These are phyloP conservation scores for Hedychridium roseum DNA, from an alignment of 2,888 invertebrate genomes.

Conservation along the genomic window DNA sequence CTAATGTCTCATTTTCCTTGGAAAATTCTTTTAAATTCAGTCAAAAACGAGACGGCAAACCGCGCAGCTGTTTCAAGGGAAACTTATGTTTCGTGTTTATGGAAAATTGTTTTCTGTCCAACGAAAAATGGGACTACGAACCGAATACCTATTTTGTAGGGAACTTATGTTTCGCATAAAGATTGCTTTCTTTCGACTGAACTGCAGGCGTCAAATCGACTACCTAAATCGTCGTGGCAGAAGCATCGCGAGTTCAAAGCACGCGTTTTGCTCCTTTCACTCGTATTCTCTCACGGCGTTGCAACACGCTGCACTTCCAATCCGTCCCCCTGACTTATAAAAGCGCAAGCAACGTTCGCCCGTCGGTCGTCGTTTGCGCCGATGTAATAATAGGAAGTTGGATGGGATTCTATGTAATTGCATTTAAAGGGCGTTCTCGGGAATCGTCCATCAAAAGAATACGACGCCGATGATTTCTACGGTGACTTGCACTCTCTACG, in stretches of 20 bases:
- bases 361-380: constrained; percentile 5
- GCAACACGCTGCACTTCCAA: constrained; percentile 38
- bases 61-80: no score
- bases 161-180: no score
- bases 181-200: no score
- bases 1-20: background rate
- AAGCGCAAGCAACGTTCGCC: constrained; percentile 22
- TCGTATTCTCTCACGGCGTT: constrained; percentile 45
- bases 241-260: constrained; percentile 26
- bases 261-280: constrained; percentile 43
- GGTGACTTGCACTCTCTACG: no score
- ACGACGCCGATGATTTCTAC: background rate
- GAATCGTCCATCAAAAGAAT: constrained; percentile 12
- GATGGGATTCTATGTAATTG: no score
- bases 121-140: no score
- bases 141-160: no score
- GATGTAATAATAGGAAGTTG: background rate
- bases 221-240: constrained; percentile 7
- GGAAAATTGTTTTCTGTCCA: no score
- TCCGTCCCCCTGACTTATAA: constrained; percentile 18
- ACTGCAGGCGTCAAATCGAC: constrained; percentile 14
- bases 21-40: background rate
- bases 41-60: background rate
- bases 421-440: no score
- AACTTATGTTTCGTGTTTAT: no score